A percentile compares a stretch with the other conserved stretches of the same genome.
Conservation (phyloP, 64 coral and sea anemone species). For the Porites lutea region DNA sequence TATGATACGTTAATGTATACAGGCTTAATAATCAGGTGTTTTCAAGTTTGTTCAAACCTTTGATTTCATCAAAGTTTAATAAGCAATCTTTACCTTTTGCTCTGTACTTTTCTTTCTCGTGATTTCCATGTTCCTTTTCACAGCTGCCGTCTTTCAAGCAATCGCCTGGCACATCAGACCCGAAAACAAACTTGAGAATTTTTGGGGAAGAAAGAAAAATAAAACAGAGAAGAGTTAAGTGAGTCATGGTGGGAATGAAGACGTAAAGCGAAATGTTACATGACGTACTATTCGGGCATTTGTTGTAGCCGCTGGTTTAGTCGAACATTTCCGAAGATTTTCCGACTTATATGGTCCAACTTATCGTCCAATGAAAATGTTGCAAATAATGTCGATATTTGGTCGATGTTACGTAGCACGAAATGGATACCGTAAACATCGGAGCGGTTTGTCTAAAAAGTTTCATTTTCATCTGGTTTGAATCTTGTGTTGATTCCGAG, state of each 20-base stretch:
- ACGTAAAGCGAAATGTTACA: neutral
- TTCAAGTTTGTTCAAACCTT: no score
- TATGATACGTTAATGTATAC: no score
- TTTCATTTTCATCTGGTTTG: no score
- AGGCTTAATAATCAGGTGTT: no score
- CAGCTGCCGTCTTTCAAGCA: slow-evolving; percentile 24
- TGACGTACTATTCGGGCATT: neutral
- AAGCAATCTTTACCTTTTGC: slow-evolving; percentile 32
- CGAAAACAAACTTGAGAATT: neutral
- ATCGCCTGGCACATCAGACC: neutral
- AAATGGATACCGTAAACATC: no score
- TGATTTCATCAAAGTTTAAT: no score
- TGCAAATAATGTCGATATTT: neutral
- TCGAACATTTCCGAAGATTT: neutral
- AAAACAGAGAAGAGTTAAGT: neutral
- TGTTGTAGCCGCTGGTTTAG: neutral
- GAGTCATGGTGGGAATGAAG: neutral
- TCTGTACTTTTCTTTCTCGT: slow-evolving; percentile 71
- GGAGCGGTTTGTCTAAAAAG: no score
- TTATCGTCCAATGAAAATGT: neutral
- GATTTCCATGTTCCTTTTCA: slow-evolving; percentile 17
- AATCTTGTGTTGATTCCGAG: neutral
- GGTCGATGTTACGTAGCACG: no score
- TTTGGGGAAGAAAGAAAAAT: neutral
- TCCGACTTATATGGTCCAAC: neutral